These are phyloP conservation scores for Pseudochromis fuscus DNA, from an alignment of 2,797 vertebrate genomes.

Conservation along the genomic window DNA sequence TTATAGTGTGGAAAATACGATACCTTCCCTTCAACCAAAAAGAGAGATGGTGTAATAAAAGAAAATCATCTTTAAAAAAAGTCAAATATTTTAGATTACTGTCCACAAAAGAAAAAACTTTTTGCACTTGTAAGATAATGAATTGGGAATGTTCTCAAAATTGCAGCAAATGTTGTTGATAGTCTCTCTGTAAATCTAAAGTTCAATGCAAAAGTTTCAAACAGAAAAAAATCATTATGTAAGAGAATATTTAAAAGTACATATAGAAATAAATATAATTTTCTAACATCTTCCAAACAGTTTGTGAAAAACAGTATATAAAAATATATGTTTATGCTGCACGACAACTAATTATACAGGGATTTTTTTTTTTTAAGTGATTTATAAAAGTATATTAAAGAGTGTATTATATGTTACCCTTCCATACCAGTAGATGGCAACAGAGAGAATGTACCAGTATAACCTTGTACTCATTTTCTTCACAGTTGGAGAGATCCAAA, in stretches of 20 bases:
- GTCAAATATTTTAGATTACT: background rate
- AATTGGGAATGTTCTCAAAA: background rate
- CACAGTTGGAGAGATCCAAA: constrained; percentile 78
- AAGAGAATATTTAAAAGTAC: background rate
- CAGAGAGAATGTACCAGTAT: constrained; percentile 43
- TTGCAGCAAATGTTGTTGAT: background rate
- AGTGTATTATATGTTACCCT: background rate
- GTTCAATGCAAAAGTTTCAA: constrained; percentile 8
- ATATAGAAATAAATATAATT: constrained; percentile 13
- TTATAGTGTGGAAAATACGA: too few relatives aligned
- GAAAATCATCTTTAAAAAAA: constrained; percentile 2
- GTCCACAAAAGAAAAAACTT: background rate
- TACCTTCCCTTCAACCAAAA: too few relatives aligned
- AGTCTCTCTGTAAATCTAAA: background rate
- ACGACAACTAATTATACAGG: background rate
- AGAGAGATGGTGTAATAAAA: constrained; percentile 2
- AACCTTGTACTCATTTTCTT: constrained; percentile 73
- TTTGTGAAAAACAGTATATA: constrained; percentile 10
- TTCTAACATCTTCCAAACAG: background rate
- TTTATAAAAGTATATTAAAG: background rate
- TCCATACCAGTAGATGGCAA: constrained; percentile 71
- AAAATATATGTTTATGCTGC: background rate
- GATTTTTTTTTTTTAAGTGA: constrained; percentile 6
- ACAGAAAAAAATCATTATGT: constrained; percentile 6
- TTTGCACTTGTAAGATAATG: background rate